Evolutionary conservation across 2,113 vertebrate genomes (phyloP).

Genomic region (Donacobius atricapilla): DNA sequence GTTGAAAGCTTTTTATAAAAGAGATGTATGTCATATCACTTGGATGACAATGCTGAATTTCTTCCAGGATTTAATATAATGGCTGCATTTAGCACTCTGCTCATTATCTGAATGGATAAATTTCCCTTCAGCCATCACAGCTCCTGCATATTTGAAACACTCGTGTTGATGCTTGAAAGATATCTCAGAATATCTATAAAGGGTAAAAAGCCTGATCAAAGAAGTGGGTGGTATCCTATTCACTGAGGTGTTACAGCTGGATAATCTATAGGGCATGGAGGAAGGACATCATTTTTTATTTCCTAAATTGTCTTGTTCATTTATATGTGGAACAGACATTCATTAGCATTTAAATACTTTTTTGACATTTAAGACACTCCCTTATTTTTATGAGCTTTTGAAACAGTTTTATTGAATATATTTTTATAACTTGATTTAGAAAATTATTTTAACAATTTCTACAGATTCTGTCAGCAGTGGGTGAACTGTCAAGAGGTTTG

Average conservation of each 20-base stretch:
- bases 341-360: conserved; percentile 57
- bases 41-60: conserved; percentile 6
- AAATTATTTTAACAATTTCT: conserved; percentile 39
- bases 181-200: neutral
- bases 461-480: neutral
- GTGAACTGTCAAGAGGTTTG: neutral
- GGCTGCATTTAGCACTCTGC: neutral
- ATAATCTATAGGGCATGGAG: conserved; percentile 43
- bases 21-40: neutral
- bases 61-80: neutral
- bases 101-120: conserved; percentile 8
- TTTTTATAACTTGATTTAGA: conserved; percentile 20
- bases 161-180: neutral
- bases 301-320: conserved; percentile 38
- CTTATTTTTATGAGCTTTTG: conserved; percentile 32
- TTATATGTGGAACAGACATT: conserved; percentile 41
- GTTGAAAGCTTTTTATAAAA: conserved; percentile 14
- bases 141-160: conserved; percentile 4
- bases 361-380: conserved; percentile 56
- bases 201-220: neutral
- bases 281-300: conserved; percentile 26
- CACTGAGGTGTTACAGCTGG: neutral
- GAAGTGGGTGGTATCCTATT: neutral
- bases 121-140: neutral
- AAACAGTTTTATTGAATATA: conserved; percentile 7